Conservation (phyloP, 2,113 vertebrate genomes). For the Aldabrachelys gigantea region DNA sequence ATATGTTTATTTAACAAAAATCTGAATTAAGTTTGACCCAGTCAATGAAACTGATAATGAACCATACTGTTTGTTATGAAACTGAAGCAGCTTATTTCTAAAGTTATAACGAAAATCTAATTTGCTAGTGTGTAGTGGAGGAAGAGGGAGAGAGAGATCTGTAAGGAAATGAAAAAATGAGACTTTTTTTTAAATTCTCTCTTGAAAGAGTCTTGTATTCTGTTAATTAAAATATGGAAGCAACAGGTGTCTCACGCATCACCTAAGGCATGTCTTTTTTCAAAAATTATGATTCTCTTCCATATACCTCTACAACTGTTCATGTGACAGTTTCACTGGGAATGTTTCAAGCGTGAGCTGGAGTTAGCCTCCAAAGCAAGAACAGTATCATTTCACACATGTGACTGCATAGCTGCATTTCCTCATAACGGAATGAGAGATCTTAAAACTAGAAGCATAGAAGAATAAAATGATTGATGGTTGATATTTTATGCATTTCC, state of each 20-base stretch:
- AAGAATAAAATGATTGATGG: background rate
- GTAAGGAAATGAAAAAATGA: background rate
- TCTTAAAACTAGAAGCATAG: background rate
- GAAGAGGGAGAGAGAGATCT: background rate
- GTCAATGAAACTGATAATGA: slow-evolving; percentile 36
- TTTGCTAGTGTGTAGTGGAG: background rate
- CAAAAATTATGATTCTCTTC: background rate
- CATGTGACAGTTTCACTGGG: background rate
- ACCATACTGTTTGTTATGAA: background rate
- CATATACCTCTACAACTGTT: background rate
- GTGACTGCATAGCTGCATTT: background rate
- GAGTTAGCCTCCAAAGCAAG: background rate
- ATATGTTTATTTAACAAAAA: slow-evolving; percentile 42
- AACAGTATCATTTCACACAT: background rate
- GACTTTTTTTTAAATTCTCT: background rate
- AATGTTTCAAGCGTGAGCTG: background rate
- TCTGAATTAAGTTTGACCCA: slow-evolving; percentile 35
- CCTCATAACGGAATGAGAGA: fast-evolving
- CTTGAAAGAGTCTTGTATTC: background rate
- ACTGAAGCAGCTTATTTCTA: slow-evolving; percentile 23
- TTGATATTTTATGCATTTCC: background rate
- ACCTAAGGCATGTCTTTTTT: background rate
- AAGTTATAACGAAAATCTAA: slow-evolving; percentile 15
- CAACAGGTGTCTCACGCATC: background rate
- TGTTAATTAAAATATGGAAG: slow-evolving; percentile 15